Conservation (phyloP, 2,113 vertebrate species). For the Chloebia gouldiae region DNA sequence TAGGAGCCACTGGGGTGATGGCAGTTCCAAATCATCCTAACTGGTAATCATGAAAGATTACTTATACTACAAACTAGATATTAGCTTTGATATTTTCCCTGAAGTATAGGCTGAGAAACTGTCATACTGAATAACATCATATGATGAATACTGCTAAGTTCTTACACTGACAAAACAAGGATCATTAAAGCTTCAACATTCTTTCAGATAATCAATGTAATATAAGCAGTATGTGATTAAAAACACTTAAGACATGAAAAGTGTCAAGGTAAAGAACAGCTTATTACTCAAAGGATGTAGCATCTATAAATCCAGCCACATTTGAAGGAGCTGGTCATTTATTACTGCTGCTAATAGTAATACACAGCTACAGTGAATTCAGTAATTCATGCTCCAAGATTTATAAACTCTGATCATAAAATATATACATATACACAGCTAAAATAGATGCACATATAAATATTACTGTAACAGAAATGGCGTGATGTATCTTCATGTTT, state of each 20-base stretch:
- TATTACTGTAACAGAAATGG: neutral
- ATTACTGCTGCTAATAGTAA: neutral
- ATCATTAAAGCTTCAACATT: slow-evolving; percentile 44
- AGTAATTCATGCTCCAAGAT: neutral
- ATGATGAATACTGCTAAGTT: slow-evolving; percentile 32
- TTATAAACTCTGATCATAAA: slow-evolving; percentile 6
- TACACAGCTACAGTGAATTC: neutral
- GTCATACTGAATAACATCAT: slow-evolving; percentile 32
- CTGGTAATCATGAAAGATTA: slow-evolving; percentile 50
- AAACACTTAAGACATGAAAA: slow-evolving; percentile 20
- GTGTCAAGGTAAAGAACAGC: neutral
- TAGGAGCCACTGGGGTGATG: neutral
- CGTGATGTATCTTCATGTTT: neutral
- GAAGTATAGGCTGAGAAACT: slow-evolving; percentile 50
- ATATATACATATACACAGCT: neutral
- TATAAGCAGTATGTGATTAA: slow-evolving; percentile 5
- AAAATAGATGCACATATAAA: neutral
- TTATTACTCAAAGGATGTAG: neutral
- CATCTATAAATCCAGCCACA: neutral
- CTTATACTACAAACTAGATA: slow-evolving; percentile 37
- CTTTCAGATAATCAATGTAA: slow-evolving; percentile 36
- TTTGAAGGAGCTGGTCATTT: neutral
- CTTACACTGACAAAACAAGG: slow-evolving; percentile 15
- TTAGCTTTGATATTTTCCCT: slow-evolving; percentile 56
- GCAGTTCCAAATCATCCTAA: slow-evolving; percentile 46